Evolutionary conservation across 2,113 vertebrate genomes (phyloP).

Genomic region (Motacilla tschutschensis): DNA sequence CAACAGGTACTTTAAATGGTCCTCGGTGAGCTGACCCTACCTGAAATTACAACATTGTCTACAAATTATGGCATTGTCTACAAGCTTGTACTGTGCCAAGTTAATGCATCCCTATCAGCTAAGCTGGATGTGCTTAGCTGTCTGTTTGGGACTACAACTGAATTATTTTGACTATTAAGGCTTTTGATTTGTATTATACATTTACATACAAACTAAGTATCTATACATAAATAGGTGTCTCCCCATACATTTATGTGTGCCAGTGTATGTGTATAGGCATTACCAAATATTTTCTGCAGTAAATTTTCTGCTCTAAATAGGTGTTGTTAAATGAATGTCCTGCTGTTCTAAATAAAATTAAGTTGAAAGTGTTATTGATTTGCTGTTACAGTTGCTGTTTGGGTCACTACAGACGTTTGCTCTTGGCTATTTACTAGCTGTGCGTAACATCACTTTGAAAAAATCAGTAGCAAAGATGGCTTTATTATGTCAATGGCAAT

Average conservation of each 20-base stretch:
- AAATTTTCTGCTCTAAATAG: not conserved
- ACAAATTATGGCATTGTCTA: not conserved
- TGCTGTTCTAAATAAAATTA: not conserved
- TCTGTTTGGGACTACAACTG: not conserved
- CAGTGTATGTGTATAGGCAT: not conserved
- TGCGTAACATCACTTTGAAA: not conserved
- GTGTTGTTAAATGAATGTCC: not conserved
- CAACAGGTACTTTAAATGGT: not conserved
- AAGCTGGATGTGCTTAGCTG: fast-evolving
- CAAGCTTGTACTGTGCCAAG: not conserved
- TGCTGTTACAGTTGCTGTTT: slow-evolving; percentile 5
- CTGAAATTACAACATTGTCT: not conserved
- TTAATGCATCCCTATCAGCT: not conserved
- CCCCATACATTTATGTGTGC: not conserved
- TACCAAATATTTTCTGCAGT: not conserved
- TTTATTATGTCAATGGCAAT: not conserved
- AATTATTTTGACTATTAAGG: not conserved
- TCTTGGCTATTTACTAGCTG: not conserved
- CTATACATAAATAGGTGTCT: not conserved
- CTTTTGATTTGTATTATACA: not conserved
- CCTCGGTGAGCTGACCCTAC: not conserved
- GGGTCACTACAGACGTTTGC: not conserved
- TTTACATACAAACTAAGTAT: not conserved
- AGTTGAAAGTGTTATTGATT: not conserved
- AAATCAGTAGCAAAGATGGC: not conserved